These are phyloP conservation scores for Brachionus manjavacas DNA, from an alignment of 1,140 invertebrate genomes.

Conservation along the genomic window DNA sequence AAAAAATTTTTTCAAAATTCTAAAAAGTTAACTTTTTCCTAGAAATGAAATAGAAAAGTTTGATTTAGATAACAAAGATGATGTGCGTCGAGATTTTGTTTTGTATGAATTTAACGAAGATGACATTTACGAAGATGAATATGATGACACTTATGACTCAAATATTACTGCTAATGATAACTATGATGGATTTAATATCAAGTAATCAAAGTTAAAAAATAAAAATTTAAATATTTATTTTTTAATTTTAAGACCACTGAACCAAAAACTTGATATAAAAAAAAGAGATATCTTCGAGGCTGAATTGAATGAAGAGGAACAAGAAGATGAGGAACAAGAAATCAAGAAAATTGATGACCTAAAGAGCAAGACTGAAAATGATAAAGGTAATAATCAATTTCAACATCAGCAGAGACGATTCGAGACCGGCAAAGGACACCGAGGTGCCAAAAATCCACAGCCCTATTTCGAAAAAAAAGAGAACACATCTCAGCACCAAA, in stretches of 20 bases:
- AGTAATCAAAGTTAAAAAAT: neutral
- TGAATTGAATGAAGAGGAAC: neutral
- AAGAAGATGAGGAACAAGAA: neutral
- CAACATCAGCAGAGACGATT: neutral
- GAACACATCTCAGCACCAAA: neutral
- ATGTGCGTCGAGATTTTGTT: neutral
- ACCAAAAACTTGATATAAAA: conserved; percentile 21
- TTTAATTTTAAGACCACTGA: neutral
- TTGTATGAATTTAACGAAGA: neutral
- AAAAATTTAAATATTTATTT: neutral
- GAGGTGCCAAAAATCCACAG: neutral
- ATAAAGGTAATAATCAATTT: neutral
- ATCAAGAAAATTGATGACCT: neutral
- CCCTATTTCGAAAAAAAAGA: neutral
- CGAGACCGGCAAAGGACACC: no score
- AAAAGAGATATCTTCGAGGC: conserved; percentile 10
- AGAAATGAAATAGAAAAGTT: conserved; percentile 1
- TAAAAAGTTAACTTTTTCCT: neutral
- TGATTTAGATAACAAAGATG: conserved; percentile 22
- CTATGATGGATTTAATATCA: neutral
- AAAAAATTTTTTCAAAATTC: neutral
- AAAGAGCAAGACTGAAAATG: neutral
- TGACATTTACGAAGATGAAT: conserved; percentile 40
- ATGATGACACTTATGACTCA: conserved; percentile 38
- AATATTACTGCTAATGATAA: conserved; percentile 8